Evolutionary conservation across 2,888 invertebrate genomes (phyloP).

Genomic region (Synergus itoensis): DNA sequence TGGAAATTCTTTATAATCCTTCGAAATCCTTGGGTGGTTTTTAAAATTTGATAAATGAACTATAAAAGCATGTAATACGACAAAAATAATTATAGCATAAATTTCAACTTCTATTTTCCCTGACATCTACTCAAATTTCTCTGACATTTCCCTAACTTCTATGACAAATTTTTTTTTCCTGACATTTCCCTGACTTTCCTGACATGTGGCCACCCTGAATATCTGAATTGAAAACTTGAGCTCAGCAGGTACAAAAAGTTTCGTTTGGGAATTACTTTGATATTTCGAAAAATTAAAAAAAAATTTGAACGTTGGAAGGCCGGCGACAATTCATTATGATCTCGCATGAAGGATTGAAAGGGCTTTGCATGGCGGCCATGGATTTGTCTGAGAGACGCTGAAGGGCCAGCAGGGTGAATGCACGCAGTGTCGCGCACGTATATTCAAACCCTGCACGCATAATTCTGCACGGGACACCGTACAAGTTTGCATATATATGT

Average conservation of each 20-base stretch:
- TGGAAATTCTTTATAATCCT: too few relatives aligned
- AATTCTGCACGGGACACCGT: slow-evolving; percentile 26
- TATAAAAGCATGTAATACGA: too few relatives aligned
- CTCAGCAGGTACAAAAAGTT: neutral
- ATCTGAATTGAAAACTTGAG: neutral
- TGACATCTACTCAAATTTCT: too few relatives aligned
- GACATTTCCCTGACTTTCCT: too few relatives aligned
- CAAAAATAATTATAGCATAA: too few relatives aligned
- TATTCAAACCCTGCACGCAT: slow-evolving; percentile 13
- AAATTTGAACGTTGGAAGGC: neutral
- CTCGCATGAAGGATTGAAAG: slow-evolving; percentile 43
- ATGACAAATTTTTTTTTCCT: too few relatives aligned
- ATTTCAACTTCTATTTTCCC: too few relatives aligned
- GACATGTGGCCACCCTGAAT: too few relatives aligned
- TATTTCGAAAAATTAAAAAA: neutral
- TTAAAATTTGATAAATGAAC: too few relatives aligned
- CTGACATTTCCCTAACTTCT: too few relatives aligned
- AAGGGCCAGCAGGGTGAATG: slow-evolving; percentile 74
- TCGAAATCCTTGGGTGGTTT: too few relatives aligned
- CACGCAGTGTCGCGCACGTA: slow-evolving; percentile 53
- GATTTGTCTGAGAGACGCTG: slow-evolving; percentile 70
- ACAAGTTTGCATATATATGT: slow-evolving; percentile 5
- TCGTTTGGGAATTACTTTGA: neutral
- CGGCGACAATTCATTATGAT: slow-evolving; percentile 32
- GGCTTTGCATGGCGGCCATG: slow-evolving; percentile 2